phyloP scores from a whole-genome alignment of 2,113 vertebrate genomes.

The Larimichthys polyactis region DNA sequence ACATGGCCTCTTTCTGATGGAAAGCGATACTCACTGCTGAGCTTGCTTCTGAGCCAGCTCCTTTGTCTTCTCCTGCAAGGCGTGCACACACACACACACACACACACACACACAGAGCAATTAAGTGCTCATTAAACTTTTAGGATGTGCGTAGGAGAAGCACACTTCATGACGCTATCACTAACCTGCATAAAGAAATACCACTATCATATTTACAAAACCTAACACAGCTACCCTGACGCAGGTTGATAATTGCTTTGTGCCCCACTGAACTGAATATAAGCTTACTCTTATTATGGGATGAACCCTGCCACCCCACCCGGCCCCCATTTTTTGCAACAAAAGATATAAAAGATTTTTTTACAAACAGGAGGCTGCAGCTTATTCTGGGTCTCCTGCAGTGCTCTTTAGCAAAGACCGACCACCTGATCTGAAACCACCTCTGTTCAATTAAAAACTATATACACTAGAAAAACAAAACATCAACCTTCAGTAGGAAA shows the following conservation, averaged over 20 bases:
- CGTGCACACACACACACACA: slow-evolving; percentile 31
- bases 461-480: not conserved
- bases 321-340: too few species aligned
- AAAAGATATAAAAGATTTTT: too few species aligned
- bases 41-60: slow-evolving; percentile 97
- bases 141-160: slow-evolving; percentile 67
- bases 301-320: not conserved
- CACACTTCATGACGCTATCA: slow-evolving; percentile 28
- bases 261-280: slow-evolving; percentile 26
- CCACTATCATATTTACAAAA: slow-evolving; percentile 45
- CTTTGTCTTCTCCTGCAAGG: slow-evolving; percentile 93
- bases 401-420: not conserved
- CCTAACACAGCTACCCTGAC: slow-evolving; percentile 9
- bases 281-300: slow-evolving; percentile 1
- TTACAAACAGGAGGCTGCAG: too few species aligned
- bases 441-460: not conserved
- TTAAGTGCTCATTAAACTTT: slow-evolving; percentile 83
- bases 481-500: not conserved
- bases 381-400: not conserved
- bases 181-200: slow-evolving; percentile 46
- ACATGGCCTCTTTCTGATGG: slow-evolving; percentile 39
- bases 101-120: slow-evolving; percentile 67
- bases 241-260: slow-evolving; percentile 14
- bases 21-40: slow-evolving; percentile 91
- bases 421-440: not conserved